Base-by-base conservation (phyloP, 35 echinoderm and acorn worm genomes). In the Patiria miniata region DNA sequence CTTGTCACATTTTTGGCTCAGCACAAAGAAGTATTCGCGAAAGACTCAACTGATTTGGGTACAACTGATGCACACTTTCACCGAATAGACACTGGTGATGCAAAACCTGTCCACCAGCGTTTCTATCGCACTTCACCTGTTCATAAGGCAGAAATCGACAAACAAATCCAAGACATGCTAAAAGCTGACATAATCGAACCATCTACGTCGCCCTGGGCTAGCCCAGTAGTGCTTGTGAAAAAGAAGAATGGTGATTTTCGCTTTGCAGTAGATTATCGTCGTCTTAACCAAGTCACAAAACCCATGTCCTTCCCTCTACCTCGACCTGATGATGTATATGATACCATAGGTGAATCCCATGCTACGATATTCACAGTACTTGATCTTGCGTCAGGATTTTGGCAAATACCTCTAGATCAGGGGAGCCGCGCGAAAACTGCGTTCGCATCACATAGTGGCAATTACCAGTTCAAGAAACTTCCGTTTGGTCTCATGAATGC, bases 401-500 rank as follows among this genome's bases (percentile, higher is more conserved):
- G 83, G 76, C 77, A 86, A 73, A 50, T 91, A 15, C 77, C 73
- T 23, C 33, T 86, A 29, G 83, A 91, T 7, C 16, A 30, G 10
- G 83, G 39, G 1, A 51, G 73, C 5, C 78, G 81, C 38, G 54
- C 85, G 9, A 54, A 81, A 23, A 77, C 90, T 39, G 83, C 90
- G 40, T 91, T 91, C 86, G 51, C 83, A 9, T 80, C 57, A 9
- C 89, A 91, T 80, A 50, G 80, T 38, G 82, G 89, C 1, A 79
- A 84, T 50, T 86, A 51, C 68, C 83, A 81, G 39, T 91, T 83
- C 19, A 86, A 91, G 40, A 80, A 81, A 73, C 30, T 91, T 19
- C 90, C 83, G 1, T 86, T 91, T 81, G 90, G 90, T 34, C 55
- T 91, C 4, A 86, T 57, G 40, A 86, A 86, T 81, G 90, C 83